Evolutionary conservation across 2,888 invertebrate species (phyloP), one percentile per base, ranked within the genome.

Genomic region (Zaprionus obscuricornis): DNA sequence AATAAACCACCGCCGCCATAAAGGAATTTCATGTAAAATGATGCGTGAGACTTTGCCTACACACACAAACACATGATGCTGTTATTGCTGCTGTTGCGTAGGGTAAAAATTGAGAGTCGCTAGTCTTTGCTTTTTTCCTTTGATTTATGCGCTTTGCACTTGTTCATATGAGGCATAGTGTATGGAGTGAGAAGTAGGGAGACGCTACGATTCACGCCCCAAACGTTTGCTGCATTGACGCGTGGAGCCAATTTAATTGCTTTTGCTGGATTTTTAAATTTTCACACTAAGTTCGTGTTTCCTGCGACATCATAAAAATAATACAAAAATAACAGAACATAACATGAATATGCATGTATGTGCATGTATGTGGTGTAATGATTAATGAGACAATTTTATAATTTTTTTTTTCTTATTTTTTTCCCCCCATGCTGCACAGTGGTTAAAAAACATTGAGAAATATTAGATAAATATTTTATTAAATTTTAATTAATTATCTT

Each of bases 351-450:
- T n/a, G 29, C 29, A 34, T 34, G 46, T n/a, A n/a, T n/a, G 22
- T 22, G 20, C 22, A 24, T 24, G 52, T 72, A 72, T 71, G 70
- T 65, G 59, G 66, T 56, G 70, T 62, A 65, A 88, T 88, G 88
- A 88, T 88, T 81, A 88, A 88, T 88, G 88, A 74, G 85, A 74
- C 84, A 81, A 86, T 83, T 85, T 82, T 79, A 73, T 76, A 65
- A 46, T n/a, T n/a, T n/a, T n/a, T n/a, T n/a, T n/a, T n/a, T n/a
- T n/a, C n/a, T n/a, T n/a, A n/a, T n/a, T n/a, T n/a, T n/a, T n/a
- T n/a, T n/a, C n/a, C n/a, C n/a, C n/a, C n/a, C n/a, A n/a, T 60
- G 45, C 18, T 31, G 74, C 63, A 77, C 82, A 64, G 82, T 77
- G 78, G 64, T 14, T 5, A 40, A 40, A 16, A 5, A 14, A 4